A percentile compares a stretch with the other conserved stretches of the same genome.
These are phyloP conservation scores for Rhyzopertha dominica DNA, from an alignment of 1,140 invertebrate species.

Conservation along the genomic window DNA sequence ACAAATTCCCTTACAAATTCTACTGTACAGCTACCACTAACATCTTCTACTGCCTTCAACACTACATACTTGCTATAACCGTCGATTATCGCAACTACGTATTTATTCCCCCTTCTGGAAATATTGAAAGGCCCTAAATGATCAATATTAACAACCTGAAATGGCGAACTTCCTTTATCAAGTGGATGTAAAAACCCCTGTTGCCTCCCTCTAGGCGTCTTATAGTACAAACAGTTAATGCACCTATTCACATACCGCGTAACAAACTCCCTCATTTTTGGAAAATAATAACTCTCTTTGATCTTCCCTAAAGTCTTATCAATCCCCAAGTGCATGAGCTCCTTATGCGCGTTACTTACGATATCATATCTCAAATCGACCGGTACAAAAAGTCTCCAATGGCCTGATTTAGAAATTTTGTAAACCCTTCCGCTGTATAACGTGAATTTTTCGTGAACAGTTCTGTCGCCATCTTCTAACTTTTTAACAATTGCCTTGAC, in stretches of 20 bases:
- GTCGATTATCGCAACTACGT: conserved; percentile 27
- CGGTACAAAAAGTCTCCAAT: conserved; percentile 6
- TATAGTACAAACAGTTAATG: conserved; percentile 5
- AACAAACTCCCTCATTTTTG: conserved; percentile 3
- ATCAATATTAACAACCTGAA: conserved; percentile 32
- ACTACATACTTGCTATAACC: conserved; percentile 37
- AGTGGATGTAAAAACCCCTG: conserved; percentile 4
- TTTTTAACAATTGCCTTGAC: neutral
- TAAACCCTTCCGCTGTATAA: conserved; percentile 5
- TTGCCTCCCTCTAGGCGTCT: conserved; percentile 9
- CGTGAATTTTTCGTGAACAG: conserved; percentile 5
- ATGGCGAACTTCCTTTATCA: conserved; percentile 17
- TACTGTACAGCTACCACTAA: conserved; percentile 1
- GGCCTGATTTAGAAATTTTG: neutral
- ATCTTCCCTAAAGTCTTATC: conserved; percentile 1
- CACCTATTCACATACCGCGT: conserved; percentile 3
- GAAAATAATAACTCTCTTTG: conserved; percentile 7
- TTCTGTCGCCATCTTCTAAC: conserved; percentile 10
- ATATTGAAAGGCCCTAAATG: conserved; percentile 28
- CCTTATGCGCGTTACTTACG: neutral
- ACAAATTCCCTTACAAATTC: conserved; percentile 17
- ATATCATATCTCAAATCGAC: conserved; percentile 2
- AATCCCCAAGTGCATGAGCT: conserved; percentile 4
- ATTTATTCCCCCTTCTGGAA: conserved; percentile 21
- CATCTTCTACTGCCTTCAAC: conserved; percentile 30